Conservation (phyloP, 2,113 vertebrate species). For the Pogonocichla stellata region DNA sequence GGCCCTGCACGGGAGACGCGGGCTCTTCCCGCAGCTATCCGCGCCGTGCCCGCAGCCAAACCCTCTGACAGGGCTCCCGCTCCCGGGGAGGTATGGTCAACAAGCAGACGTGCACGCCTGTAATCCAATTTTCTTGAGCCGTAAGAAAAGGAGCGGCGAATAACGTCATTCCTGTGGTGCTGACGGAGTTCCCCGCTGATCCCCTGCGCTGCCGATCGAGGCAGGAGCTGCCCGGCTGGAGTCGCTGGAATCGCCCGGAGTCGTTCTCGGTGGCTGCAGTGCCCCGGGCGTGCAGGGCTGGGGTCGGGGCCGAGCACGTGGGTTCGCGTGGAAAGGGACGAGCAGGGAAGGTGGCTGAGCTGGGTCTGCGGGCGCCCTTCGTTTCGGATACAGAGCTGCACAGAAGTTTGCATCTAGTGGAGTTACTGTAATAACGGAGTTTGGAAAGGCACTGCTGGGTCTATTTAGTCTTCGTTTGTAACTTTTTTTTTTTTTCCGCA, state of each 20-base stretch:
- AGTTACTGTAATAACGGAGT: neutral
- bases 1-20: neutral
- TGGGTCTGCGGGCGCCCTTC: neutral
- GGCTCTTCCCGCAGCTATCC: neutral
- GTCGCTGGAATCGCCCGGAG: accelerated
- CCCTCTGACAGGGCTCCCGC: neutral
- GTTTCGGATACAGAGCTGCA: neutral
- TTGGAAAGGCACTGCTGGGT: neutral
- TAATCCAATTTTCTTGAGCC: neutral
- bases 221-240: neutral
- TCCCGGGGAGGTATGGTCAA: neutral
- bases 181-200: accelerated
- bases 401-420: neutral
- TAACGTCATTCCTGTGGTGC: neutral
- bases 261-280: accelerated
- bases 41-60: neutral
- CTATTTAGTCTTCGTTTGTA: neutral
- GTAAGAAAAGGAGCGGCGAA: neutral
- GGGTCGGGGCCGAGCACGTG: neutral
- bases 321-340: no score
- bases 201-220: neutral
- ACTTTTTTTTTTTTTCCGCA: accelerated
- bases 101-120: accelerated
- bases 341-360: neutral
- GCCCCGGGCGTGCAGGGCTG: neutral